phyloP scores from a whole-genome alignment of 2,113 vertebrate genomes.

The Myotis yumanensis region DNA sequence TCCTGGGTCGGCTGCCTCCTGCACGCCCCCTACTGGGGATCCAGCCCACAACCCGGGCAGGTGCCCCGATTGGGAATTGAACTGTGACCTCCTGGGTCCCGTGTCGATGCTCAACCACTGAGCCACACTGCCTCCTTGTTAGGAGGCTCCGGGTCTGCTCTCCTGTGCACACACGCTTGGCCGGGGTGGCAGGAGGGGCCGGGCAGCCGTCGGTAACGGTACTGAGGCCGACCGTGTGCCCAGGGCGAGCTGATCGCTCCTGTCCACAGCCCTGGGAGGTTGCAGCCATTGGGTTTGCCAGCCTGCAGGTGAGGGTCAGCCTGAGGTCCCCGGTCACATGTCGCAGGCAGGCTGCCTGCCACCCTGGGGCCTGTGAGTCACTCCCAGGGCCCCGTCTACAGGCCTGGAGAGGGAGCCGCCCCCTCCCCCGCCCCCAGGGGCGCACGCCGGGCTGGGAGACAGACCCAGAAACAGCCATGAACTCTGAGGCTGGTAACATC shows the following conservation, averaged over 20 bases:
- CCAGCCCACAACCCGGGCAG: no score
- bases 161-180: background rate
- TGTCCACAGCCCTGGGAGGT: background rate
- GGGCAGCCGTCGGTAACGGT: background rate
- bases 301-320: background rate
- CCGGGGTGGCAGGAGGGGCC: background rate
- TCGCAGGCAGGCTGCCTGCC: background rate
- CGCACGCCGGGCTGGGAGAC: background rate
- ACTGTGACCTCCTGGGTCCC: no score
- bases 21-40: no score
- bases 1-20: no score
- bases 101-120: no score
- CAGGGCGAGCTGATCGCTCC: background rate
- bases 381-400: background rate
- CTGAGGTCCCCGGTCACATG: background rate
- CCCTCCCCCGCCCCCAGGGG: background rate
- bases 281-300: background rate
- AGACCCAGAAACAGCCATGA: slow-evolving; percentile 25
- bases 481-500: slow-evolving; percentile 32
- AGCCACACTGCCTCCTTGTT: background rate
- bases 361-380: background rate
- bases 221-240: background rate
- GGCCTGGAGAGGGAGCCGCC: background rate
- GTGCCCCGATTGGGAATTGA: no score
- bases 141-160: background rate